A percentile compares a stretch with the other conserved stretches of the same genome.
phyloP scores from a whole-genome alignment of 2,113 vertebrate genomes.

The Origma solitaria region DNA sequence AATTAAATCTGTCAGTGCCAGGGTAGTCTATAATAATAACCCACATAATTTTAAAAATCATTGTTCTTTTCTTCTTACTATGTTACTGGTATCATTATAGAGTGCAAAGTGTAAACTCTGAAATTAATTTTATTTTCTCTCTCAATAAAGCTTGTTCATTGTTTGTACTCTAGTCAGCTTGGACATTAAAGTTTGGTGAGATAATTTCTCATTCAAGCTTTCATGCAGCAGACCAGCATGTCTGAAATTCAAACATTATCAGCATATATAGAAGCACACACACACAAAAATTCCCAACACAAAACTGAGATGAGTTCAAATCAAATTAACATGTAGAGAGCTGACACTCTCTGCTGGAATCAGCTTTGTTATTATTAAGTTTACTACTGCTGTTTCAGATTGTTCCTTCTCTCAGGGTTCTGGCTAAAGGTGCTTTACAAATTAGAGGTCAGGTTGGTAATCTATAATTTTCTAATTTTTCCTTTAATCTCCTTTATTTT shows the following conservation, averaged over 20 bases:
- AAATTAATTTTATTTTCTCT: not conserved
- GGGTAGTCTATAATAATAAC: not conserved
- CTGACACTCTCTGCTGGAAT: not conserved
- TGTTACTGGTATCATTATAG: not conserved
- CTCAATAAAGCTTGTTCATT: not conserved
- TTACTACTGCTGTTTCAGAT: not conserved
- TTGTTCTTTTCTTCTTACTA: not conserved
- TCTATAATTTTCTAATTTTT: not conserved
- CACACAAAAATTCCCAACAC: not conserved
- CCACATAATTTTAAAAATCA: not conserved
- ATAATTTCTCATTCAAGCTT: not conserved
- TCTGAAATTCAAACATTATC: not conserved
- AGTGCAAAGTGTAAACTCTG: not conserved
- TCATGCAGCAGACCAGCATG: not conserved
- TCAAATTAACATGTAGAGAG: not conserved
- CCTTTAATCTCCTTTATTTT: not conserved
- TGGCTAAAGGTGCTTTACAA: slow-evolving; percentile 7
- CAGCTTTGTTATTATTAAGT: not conserved
- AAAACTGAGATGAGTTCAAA: not conserved
- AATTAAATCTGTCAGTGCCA: not conserved
- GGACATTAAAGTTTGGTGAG: not conserved
- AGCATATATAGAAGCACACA: not conserved
- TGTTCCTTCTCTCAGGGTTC: not conserved
- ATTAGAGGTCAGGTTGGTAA: not conserved
- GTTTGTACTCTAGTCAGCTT: not conserved